Percentiles rank a stretch among this genome's conserved stretches.
phyloP scores from a whole-genome alignment of 1,140 invertebrate genomes.

The Dendroctonus valens region DNA sequence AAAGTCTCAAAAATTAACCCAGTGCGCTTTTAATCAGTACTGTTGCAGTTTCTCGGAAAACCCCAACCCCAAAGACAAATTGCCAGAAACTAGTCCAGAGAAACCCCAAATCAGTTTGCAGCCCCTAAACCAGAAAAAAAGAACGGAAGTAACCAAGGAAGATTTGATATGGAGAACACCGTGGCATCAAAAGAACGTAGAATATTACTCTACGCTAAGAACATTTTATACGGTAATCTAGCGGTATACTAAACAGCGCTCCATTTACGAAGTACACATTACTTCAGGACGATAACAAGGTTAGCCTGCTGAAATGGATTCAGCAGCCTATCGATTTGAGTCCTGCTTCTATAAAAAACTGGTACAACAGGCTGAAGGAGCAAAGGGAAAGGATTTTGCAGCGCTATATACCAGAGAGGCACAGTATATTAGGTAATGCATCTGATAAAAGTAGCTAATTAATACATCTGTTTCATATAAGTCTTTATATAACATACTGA shows the following conservation, averaged over 20 bases:
- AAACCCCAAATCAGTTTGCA: too few relatives aligned
- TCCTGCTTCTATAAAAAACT: conserved; percentile 48
- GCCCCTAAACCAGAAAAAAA: not conserved
- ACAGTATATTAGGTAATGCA: conserved; percentile 57
- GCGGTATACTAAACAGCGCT: not conserved
- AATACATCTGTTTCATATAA: too few relatives aligned
- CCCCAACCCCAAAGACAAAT: not conserved
- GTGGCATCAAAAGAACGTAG: conserved; percentile 48
- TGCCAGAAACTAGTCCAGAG: not conserved
- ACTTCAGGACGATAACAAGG: conserved; percentile 46
- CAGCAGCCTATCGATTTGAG: conserved; percentile 53
- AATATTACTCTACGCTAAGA: conserved; percentile 52
- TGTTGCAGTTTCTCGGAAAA: too few relatives aligned
- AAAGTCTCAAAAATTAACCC: too few relatives aligned
- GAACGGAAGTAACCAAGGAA: conserved; percentile 46
- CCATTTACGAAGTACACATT: not conserved
- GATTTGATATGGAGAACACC: conserved; percentile 51
- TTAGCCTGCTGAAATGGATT: conserved; percentile 50
- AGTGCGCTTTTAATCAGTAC: too few relatives aligned
- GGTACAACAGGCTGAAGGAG: conserved; percentile 50
- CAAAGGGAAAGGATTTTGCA: conserved; percentile 49
- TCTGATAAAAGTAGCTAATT: not conserved
- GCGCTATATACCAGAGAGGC: conserved; percentile 52
- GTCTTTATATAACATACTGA: too few relatives aligned
- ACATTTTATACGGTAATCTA: conserved; percentile 44